Conservation (phyloP, 2,797 vertebrate genomes). For the Paratrypauchen microcephalus region DNA sequence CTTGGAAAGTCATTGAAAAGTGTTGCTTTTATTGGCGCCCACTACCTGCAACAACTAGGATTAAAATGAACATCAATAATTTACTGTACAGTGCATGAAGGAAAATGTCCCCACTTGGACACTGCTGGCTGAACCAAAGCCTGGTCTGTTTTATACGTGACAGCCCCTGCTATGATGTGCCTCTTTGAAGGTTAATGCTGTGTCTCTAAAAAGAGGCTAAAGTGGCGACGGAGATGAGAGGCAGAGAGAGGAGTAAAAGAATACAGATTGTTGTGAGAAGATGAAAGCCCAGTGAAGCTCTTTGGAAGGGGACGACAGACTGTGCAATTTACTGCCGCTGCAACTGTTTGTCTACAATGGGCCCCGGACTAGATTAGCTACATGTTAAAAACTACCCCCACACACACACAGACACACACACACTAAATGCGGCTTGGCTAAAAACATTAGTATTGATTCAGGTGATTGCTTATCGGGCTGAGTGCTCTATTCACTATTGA, state of each 20-base stretch:
- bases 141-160: conserved; percentile 39
- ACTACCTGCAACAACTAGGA: neutral
- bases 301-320: conserved; percentile 51
- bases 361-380: conserved; percentile 70
- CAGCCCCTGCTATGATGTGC: conserved; percentile 42
- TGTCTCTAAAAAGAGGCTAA: conserved; percentile 39
- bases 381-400: conserved; percentile 51
- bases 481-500: conserved; percentile 83
- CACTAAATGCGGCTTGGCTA: conserved; percentile 53
- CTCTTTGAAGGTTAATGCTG: conserved; percentile 66
- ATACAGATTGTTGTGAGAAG: conserved; percentile 27
- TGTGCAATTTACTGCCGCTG: conserved; percentile 57
- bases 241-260: conserved; percentile 34
- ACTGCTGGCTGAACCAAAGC: conserved; percentile 42
- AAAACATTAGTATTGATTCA: conserved; percentile 83
- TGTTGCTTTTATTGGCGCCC: neutral
- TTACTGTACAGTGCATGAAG: conserved; percentile 14
- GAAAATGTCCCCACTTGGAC: conserved; percentile 47
- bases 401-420: conserved; percentile 35
- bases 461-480: conserved; percentile 82
- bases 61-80: neutral
- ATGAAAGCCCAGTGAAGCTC: conserved; percentile 54
- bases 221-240: conserved; percentile 43
- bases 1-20: neutral
- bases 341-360: conserved; percentile 67